Evolutionary conservation across 1,140 invertebrate genomes (phyloP), one percentile per base, ranked within the genome.

Genomic region (Drosophila kurseongensis): DNA sequence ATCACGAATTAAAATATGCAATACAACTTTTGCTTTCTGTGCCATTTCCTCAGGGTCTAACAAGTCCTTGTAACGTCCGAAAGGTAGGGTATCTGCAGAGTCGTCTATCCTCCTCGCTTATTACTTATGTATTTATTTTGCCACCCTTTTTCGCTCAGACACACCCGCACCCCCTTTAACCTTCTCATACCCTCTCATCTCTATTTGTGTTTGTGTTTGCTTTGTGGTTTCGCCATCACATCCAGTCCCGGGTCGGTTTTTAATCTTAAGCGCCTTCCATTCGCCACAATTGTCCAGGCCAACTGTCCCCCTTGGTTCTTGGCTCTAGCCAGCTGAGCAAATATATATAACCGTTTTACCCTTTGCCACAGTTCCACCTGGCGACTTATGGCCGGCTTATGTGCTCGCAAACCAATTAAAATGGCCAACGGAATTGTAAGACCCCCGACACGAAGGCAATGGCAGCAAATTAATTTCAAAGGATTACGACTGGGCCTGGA

Each of bases 221-320:
- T 83, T 80, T 86, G 84, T 73, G 83, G 83, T 75, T 65, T 88
- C 63, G 77, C 80, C 83, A 82, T 73, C 65, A 69, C 68, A 79
- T 65, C 69, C 61, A 65, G 83, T 35, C 55, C 72, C 67, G 66
- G 57, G 67, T 48, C 52, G 79, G 72, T 74, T 86, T 75, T 86
- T 86, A 86, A 86, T 86, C 83, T 86, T 86, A 86, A 86, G 79
- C 83, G 84, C 83, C 86, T 86, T 89, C 86, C 83, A 80, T 74
- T 89, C 88, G 81, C 84, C 83, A 79, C 84, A 83, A 77, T 79
- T 83, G 83, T 80, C 79, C 78, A 82, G 65, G 63, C 42, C 50
- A 23, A 55, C 61, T 35, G 48, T 32, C 47, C 48, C 51, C 38
- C 29, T 38, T 80, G 71, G 57, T 57, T 55, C 59, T 67, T 75